Base-by-base conservation (phyloP, 2,113 vertebrate genomes). In the Rhegmatorhina hoffmannsi region DNA sequence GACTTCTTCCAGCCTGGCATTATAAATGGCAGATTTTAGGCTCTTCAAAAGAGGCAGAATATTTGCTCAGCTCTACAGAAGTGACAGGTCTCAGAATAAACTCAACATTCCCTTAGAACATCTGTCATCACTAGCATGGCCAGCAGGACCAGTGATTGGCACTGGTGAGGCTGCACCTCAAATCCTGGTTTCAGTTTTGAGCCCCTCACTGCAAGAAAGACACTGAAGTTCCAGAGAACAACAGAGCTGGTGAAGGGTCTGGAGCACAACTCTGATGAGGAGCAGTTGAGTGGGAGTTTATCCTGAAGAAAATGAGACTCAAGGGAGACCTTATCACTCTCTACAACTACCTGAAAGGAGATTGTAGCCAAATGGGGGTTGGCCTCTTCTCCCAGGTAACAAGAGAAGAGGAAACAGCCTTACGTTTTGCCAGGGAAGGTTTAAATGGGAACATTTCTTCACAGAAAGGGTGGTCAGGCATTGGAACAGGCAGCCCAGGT, bases 341-440 rank as follows among this genome's bases (percentile, higher is more conserved):
- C 20, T 36, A 4, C 28, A 90, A 4, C 80, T 44, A 1, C 49
- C 49, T 59, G 50, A 83, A 59, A 55, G 66, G 52, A 67, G 31
- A 31, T 2, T 46, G 58, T n/a, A 59, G 4, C 0, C 1, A 46
- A 20, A 24, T 46, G 66, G 38, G 16, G 1, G 38, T 64, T 1
- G 1, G 44, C 36, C 14, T 67, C 36, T 73, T 52, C 24, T 91
- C 13, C 17, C 36, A 64, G 13, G 43, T 50, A 44, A 31, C 49
- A 56, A 53, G 43, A 7, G 11, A 1, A 53, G 38, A 73, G 52
- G n/a, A 53, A 40, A 47, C 0, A 0, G 46, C 29, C 12, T 80
- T 13, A 67, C 23, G 38, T 67, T 80, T 46, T 1, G 0, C 38
- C 52, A 31, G 23, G 23, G 24, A 9, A 78, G 16, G 18, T 52